Evolutionary conservation across 2,113 vertebrate species (phyloP), one percentile per base, ranked within the genome.

Genomic region (Chaetodon trifascialis): DNA sequence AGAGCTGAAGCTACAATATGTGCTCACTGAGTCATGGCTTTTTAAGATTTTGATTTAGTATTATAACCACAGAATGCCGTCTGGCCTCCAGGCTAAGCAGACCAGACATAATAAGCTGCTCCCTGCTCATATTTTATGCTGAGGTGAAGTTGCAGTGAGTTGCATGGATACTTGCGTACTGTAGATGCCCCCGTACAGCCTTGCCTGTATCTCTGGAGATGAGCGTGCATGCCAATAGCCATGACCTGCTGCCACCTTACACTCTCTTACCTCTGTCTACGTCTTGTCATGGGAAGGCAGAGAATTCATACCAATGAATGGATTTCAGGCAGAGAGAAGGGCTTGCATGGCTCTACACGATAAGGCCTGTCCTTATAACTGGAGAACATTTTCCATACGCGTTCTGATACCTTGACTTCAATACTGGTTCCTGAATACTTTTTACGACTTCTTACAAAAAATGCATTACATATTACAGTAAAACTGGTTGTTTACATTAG

Each of bases 1-100:
- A 19, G 63, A 81, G 73, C 76, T 54, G 68, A 75, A 85, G 49
- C 60, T 68, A 54, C 63, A 79, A 25, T 64, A 62, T 67, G 73
- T 81, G 67, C 80, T 73, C 49, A 77, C 80, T 75, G 70, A 85
- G 73, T 89, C 88, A 74, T 69, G 62, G 59, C 68, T 82, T 73
- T 88, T 85, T 76, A 69, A 74, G 75, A 80, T 64, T 81, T 56
- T 46, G 65, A 84, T 89, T 89, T 85, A 89, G 80, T 82, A 78
- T 89, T 76, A 76, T 78, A 87, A 86, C 85, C 80, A 76, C 79
- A 76, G 80, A 78, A 83, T 77, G 82, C 76, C 83, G 69, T 51
- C 74, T 87, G 86, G 72, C 80, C 82, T 69, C 46, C n/a, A 30
- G 34, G 80, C 69, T 72, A 51, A 76, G 68, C 77, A 63, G 72